Percentiles rank a stretch among this genome's conserved stretches.
These are phyloP conservation scores for Oostethus manadensis DNA, from an alignment of 2,113 vertebrate species.

Conservation along the genomic window DNA sequence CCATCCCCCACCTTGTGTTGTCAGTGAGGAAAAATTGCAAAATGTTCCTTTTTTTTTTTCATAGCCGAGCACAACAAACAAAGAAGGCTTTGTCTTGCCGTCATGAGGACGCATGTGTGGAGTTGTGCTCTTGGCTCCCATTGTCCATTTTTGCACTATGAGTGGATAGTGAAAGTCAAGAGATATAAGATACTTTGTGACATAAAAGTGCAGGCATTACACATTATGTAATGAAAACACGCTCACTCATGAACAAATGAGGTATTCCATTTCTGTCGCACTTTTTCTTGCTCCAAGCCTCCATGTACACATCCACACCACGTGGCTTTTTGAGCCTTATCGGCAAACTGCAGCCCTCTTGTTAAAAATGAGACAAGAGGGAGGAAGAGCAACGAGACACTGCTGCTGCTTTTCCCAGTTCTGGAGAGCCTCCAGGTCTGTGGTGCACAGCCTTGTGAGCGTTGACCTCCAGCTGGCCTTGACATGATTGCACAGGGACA, in stretches of 20 bases:
- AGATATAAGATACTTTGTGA: not conserved
- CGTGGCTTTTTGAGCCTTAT: conserved; percentile 33
- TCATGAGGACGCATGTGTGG: conserved; percentile 2
- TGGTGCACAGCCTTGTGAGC: conserved; percentile 50
- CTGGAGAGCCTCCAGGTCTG: conserved; percentile 66
- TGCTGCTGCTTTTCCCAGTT: conserved; percentile 29
- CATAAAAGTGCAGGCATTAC: not conserved
- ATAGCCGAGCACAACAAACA: not conserved
- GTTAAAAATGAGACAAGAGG: conserved; percentile 16
- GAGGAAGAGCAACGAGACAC: conserved; percentile 30
- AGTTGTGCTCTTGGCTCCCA: not conserved
- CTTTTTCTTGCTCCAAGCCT: conserved; percentile 22
- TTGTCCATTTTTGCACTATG: not conserved
- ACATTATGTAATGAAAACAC: too few relatives aligned
- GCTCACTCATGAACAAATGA: conserved; percentile 31
- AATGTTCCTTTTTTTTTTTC: not conserved
- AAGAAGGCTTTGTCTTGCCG: not conserved
- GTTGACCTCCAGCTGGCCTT: conserved; percentile 69
- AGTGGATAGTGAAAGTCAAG: not conserved
- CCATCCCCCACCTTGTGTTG: not conserved
- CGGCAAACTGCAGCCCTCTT: conserved; percentile 19
- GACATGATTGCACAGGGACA: conserved; percentile 15
- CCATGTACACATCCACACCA: conserved; percentile 44
- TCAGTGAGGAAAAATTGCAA: too few relatives aligned
- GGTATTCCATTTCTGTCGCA: conserved; percentile 44